Conservation (phyloP, 2,113 vertebrate genomes). For the Solea solea region DNA sequence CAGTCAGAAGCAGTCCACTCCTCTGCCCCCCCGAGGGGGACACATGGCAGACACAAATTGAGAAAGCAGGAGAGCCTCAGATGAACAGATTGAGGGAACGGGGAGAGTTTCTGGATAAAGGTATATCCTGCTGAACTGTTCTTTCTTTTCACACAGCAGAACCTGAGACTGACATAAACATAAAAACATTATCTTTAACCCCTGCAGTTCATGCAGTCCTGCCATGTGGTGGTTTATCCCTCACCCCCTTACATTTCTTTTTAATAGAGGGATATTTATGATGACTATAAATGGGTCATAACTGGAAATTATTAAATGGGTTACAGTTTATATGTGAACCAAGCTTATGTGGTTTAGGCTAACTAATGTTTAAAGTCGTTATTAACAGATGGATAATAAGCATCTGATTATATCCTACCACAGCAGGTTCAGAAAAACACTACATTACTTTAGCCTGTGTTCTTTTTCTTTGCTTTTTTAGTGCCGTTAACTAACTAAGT, state of each 20-base stretch:
- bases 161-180: background rate
- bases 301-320: background rate
- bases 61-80: constrained; percentile 51
- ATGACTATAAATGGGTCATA: background rate
- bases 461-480: too few relatives aligned
- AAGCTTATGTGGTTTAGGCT: background rate
- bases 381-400: background rate
- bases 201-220: background rate
- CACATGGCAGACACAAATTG: constrained; percentile 68
- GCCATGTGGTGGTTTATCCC: background rate
- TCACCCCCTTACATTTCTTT: background rate
- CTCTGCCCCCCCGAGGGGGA: constrained; percentile 52
- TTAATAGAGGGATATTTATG: background rate
- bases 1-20: constrained; percentile 35
- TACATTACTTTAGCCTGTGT: too few relatives aligned
- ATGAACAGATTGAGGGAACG: constrained; percentile 41
- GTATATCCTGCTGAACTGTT: constrained; percentile 15
- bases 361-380: background rate
- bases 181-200: background rate
- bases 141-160: constrained; percentile 1
- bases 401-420: too few relatives aligned
- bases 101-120: constrained; percentile 49
- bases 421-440: too few relatives aligned
- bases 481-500: too few relatives aligned
- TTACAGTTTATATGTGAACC: background rate